Base-by-base conservation (phyloP, 2,888 invertebrate genomes). In the Acleris laterana region DNA sequence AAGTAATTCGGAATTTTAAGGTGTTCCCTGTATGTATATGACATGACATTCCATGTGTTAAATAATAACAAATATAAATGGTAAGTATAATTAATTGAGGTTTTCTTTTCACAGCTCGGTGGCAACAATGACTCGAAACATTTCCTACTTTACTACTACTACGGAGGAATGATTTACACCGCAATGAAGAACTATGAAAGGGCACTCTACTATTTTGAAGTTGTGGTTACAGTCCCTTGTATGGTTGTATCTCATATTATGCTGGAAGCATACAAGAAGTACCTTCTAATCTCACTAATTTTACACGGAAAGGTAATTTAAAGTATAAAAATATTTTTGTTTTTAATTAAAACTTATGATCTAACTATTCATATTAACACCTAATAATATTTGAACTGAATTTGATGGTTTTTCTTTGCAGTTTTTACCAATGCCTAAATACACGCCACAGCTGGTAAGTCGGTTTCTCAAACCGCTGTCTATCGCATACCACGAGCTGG, bases 231-330 rank as follows among this genome's bases (percentile, higher is more conserved):
- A 28, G 98, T 98, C n/a, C 99, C 99, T 3, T 97, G 98, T 38
- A 95, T 96, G 93, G 97, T 97, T 46, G 97, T 99, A 68, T 99
- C 99, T 69, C 98, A 98, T 84, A 98, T 99, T 69, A 99, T 99
- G 98, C 93, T 99, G 69, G 99, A 99, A 90, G 96, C 99, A 16
- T 99, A 99, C 87, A 99, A 99, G 90, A 99, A 99, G 87, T 99
- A 97, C 81, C 96, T 99, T 77, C 93, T 99, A 72, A 96, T 99
- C 46, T 98, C 98, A 48, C 94, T 99, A 65, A 97, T 99, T 81
- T 90, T 98, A 69, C 96, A 98, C 89, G 99, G 99, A 80, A 98
- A 98, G 94, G 96, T 98, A 79, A 65, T 49, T 38, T 38, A 38
- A 11, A 38, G 4, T 9, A 55, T 52, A n/a, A 46, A 6, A 46